A percentile compares a stretch with the other conserved stretches of the same genome.
Conservation (phyloP, 2,113 vertebrate species). For the Mesocricetus auratus region DNA sequence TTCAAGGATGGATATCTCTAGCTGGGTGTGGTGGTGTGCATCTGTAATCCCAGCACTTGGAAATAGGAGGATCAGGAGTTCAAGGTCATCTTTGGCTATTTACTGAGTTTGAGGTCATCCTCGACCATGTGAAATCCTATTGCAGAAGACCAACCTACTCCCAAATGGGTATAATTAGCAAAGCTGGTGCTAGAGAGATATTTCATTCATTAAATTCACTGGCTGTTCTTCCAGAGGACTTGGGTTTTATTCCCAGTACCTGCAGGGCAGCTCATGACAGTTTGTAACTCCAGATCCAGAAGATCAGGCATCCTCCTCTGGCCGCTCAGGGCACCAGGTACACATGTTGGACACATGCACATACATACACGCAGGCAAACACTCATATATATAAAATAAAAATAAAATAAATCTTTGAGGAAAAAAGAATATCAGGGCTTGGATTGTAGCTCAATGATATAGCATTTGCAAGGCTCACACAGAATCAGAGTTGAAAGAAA, state of each 20-base stretch:
- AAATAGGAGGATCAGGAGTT: neutral
- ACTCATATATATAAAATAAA: neutral
- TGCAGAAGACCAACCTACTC: neutral
- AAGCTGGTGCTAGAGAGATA: neutral
- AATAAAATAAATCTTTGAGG: neutral
- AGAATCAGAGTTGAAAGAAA: neutral
- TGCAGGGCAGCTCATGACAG: neutral
- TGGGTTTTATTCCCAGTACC: neutral
- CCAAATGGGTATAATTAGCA: neutral
- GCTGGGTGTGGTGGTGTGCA: neutral
- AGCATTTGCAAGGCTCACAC: neutral
- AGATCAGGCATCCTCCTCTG: neutral
- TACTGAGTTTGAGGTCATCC: neutral
- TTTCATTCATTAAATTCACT: neutral
- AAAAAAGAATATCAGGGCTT: neutral
- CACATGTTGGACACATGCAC: neutral
- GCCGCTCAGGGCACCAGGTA: neutral
- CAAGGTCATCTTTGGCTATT: neutral
- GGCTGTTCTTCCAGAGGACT: neutral
- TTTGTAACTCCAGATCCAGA: neutral
- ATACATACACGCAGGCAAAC: neutral
- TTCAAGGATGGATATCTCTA: neutral
- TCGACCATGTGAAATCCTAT: neutral
- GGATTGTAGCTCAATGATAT: neutral
- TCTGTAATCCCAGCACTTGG: neutral